Evolutionary conservation across 1,140 invertebrate species (phyloP).

Genomic region (Macrostomum lignano): DNA sequence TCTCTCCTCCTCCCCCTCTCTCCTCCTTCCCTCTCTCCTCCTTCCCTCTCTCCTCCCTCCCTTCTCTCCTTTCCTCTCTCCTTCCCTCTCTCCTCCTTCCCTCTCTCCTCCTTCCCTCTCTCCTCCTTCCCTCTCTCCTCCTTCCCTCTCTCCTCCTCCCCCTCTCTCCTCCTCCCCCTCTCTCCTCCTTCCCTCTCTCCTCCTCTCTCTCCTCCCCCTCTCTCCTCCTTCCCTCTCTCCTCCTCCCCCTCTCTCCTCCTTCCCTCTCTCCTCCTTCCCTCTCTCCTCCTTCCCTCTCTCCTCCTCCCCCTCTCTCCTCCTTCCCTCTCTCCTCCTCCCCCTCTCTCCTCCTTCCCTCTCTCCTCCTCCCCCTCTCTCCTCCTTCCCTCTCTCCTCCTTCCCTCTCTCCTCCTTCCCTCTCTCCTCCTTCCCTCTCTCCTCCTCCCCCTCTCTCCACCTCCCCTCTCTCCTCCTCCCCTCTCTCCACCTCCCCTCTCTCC

Average conservation of each 20-base stretch:
- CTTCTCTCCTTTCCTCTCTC: neutral
- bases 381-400: neutral
- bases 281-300: neutral
- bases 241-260: neutral
- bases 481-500: neutral
- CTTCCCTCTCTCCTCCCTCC: neutral
- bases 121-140: neutral
- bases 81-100: neutral
- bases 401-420: too few species aligned
- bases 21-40: neutral
- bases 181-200: neutral
- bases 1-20: neutral
- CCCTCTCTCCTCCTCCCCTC: neutral
- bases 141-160: neutral
- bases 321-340: neutral
- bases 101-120: neutral
- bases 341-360: neutral
- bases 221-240: neutral
- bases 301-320: neutral
- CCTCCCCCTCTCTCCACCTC: neutral
- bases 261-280: neutral
- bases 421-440: too few species aligned
- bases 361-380: neutral
- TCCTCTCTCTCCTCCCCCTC: too few species aligned
- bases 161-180: neutral